These are phyloP conservation scores for Iguana delicatissima DNA, from an alignment of 2,797 vertebrate genomes.

Conservation along the genomic window DNA sequence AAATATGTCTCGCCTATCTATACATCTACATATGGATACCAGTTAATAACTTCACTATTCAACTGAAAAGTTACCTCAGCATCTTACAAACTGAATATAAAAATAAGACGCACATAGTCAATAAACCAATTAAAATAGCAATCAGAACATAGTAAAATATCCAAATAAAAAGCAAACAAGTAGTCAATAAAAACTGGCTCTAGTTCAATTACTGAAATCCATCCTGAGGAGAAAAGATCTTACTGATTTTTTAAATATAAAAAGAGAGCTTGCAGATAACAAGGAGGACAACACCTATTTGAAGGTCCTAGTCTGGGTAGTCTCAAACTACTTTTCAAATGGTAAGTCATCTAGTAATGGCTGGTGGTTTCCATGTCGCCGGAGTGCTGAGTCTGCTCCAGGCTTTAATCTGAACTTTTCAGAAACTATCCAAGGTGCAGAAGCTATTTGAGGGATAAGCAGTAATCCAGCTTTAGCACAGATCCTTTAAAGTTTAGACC, in stretches of 20 bases:
- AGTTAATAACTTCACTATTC: not conserved
- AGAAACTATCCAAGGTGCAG: no score
- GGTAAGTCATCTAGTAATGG: no score
- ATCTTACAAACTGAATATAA: constrained; percentile 14
- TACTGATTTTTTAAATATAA: not conserved
- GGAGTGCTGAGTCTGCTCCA: no score
- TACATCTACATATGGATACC: not conserved
- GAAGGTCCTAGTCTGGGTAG: no score
- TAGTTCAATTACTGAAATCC: not conserved
- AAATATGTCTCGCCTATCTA: constrained; percentile 7
- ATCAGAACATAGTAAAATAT: constrained; percentile 17
- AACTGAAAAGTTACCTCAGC: not conserved
- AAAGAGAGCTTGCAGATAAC: not conserved
- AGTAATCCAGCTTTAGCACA: no score
- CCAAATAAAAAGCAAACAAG: constrained; percentile 8
- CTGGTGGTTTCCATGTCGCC: no score
- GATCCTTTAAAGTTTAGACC: no score
- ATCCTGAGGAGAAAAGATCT: not conserved
- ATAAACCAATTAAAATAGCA: constrained; percentile 27
- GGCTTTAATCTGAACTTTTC: no score
- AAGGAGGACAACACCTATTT: no score
- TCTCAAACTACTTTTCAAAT: no score
- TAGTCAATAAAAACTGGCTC: constrained; percentile 15
- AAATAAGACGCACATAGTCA: not conserved
- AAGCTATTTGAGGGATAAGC: no score